Percentiles rank a stretch among this genome's conserved stretches.
These are phyloP conservation scores for Psittacula cyanocephala DNA, from an alignment of 2,113 vertebrate genomes.

Conservation along the genomic window DNA sequence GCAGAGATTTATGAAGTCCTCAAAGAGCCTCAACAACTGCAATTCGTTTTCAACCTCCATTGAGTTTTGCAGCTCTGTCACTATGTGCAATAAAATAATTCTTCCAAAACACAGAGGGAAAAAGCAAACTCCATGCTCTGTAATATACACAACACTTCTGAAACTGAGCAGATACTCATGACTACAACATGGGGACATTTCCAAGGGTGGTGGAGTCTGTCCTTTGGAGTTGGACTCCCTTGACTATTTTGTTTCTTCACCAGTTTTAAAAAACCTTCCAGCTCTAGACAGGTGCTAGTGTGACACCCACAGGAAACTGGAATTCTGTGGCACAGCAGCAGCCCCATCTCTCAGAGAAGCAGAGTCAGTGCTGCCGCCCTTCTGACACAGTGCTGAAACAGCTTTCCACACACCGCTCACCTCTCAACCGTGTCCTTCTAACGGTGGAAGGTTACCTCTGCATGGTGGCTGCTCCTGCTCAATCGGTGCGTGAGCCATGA, in stretches of 20 bases:
- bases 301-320: not conserved
- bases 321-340: not conserved
- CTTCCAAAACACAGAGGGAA: not conserved
- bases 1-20: not conserved
- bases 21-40: not conserved
- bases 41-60: not conserved
- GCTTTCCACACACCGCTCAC: not conserved
- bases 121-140: not conserved
- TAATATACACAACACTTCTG: not conserved
- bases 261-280: not conserved
- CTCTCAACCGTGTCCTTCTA: not conserved
- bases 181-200: not conserved
- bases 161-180: not conserved
- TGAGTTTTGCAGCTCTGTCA: not conserved
- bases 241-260: not conserved
- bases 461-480: not conserved
- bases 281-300: not conserved
- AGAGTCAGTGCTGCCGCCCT: not conserved
- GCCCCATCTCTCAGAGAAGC: not conserved
- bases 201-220: not conserved
- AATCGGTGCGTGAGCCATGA: not conserved
- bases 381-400: not conserved
- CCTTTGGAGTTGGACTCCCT: not conserved
- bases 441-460: not conserved
- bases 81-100: not conserved